Base-by-base conservation (phyloP, 2,888 invertebrate genomes). In the Germaria angustata region DNA sequence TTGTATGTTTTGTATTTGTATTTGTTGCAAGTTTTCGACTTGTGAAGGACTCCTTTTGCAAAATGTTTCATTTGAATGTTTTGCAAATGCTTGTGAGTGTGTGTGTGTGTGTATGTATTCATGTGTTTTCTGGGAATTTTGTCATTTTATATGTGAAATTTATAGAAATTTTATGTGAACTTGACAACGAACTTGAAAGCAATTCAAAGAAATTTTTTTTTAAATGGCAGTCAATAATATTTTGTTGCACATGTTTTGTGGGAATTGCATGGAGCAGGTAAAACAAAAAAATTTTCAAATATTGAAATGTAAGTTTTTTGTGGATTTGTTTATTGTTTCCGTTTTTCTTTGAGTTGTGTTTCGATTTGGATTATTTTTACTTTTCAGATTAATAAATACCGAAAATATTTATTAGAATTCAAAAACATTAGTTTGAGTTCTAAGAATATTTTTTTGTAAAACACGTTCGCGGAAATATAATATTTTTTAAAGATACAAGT, bases 131-230 rank as follows among this genome's bases (percentile, higher is more conserved):
- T 61, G 20, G 15, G 41, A 68, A 77, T 46, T 59, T 57, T 44
- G 15, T 66, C 15, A 17, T 49, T 66, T 57, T 20, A 46, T 39
- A 59, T 57, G 22, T n/a, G 15, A 65, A 55, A 39, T 66, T 75
- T 66, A 28, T 22, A 49, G 13, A 39, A 66, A 36, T 55, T 75
- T 63, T 53, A 3, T 57, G 9, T 73, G 53, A 73, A 63, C 73
- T 73, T 73, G 73, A 63, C 61, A 61, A 72, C 9, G 36, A 72
- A 72, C 72, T 72, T 72, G 39, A 49, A 72, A 72, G 28, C 15
- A 55, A 55, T 55, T 65, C 55, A 46, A 22, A 41, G 34, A 65
- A 65, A 55, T 51, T 11, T 72, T 44, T 44, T 0, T 17, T 59
- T 53, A 28, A 15, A 22, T 49, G 8, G 22, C 46, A 20, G 24